Evolutionary conservation across 2,797 vertebrate genomes (phyloP).

Genomic region (Merluccius polli): DNA sequence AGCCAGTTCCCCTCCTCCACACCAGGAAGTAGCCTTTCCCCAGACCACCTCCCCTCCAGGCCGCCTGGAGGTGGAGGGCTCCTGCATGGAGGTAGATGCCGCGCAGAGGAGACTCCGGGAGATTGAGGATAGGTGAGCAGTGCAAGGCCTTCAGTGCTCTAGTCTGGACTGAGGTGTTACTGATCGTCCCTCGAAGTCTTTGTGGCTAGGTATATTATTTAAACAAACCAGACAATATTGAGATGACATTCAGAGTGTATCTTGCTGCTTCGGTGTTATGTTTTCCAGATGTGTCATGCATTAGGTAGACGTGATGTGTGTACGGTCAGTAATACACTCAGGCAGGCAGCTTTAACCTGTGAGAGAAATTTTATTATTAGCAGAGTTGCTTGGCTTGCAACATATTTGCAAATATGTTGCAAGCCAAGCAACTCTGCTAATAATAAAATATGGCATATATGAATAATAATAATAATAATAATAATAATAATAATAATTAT

Average conservation of each 20-base stretch:
- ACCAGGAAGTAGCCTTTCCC: constrained; percentile 15
- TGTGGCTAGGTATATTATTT: not conserved
- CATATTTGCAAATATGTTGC: not conserved
- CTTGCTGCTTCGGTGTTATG: not conserved
- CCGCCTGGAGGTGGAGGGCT: constrained; percentile 52
- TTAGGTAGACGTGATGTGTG: not conserved
- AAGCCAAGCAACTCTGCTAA: not conserved
- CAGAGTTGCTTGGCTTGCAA: not conserved
- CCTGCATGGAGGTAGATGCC: constrained; percentile 75
- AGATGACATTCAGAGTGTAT: not conserved
- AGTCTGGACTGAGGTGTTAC: not conserved
- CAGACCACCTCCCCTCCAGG: constrained; percentile 28
- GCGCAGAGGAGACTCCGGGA: constrained; percentile 77
- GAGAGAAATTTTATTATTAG: not conserved
- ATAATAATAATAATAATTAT: not conserved
- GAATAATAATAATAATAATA: too few relatives aligned
- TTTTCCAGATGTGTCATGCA: not conserved
- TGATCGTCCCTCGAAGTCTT: not conserved
- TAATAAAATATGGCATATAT: not conserved
- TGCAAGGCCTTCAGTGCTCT: not conserved
- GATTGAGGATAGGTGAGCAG: constrained; percentile 74
- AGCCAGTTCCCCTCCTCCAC: constrained; percentile 27
- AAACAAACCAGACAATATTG: not conserved
- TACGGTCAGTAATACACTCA: not conserved
- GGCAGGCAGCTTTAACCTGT: not conserved